Conservation (phyloP, 2,888 invertebrate species). For the Orthosia incerta region DNA sequence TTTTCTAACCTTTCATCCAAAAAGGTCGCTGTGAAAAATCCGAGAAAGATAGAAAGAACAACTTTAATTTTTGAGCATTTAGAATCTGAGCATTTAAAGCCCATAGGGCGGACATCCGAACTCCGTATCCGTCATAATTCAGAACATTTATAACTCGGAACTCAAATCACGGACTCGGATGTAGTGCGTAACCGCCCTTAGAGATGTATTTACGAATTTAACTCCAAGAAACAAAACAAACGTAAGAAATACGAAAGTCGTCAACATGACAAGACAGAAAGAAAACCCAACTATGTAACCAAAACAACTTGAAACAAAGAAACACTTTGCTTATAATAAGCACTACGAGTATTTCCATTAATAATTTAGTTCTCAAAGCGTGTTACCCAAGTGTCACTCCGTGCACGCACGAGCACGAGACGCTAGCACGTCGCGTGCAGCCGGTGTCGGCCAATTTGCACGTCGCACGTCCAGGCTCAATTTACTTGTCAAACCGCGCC, state of each 20-base stretch:
- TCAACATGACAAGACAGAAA: background rate
- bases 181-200: too few species aligned
- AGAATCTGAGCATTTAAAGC: too few species aligned
- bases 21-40: too few species aligned
- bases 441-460: constrained; percentile 84
- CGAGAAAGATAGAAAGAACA: too few species aligned
- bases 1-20: too few species aligned
- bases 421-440: constrained; percentile 65
- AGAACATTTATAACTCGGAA: too few species aligned
- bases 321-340: constrained; percentile 36
- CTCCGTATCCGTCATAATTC: too few species aligned
- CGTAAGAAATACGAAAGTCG: background rate
- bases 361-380: constrained; percentile 64
- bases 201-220: background rate
- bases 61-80: too few species aligned
- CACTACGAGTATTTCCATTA: constrained; percentile 50
- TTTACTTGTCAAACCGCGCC: constrained; percentile 85
- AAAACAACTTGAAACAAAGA: constrained; percentile 38
- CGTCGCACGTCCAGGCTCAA: constrained; percentile 84
- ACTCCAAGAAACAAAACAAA: background rate
- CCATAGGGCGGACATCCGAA: too few species aligned
- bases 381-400: constrained; percentile 70
- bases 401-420: constrained; percentile 69
- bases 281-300: background rate
- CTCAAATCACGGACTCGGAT: too few species aligned